phyloP scores from a whole-genome alignment of 1,140 invertebrate species.

The Pomacea maculata region DNA sequence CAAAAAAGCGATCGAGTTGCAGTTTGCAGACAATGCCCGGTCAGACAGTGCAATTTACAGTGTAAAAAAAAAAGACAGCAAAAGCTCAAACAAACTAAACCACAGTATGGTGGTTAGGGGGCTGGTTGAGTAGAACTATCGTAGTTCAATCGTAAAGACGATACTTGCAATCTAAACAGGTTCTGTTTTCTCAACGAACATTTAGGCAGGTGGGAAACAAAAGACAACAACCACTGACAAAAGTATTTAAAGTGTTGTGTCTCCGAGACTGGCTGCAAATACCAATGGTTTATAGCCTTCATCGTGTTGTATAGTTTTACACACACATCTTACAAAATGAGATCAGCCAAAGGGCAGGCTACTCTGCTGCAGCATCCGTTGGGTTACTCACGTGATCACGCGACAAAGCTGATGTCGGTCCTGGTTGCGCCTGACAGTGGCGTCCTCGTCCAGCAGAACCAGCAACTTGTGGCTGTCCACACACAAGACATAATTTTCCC shows the following conservation, averaged over 20 bases:
- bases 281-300: background rate
- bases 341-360: background rate
- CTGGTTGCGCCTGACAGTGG: conserved; percentile 44
- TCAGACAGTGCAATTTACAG: too few relatives aligned
- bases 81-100: too few relatives aligned
- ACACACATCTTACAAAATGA: background rate
- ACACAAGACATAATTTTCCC: conserved; percentile 5
- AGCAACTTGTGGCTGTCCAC: conserved; percentile 46
- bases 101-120: too few relatives aligned
- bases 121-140: too few relatives aligned
- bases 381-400: conserved; percentile 50
- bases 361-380: background rate
- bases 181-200: too few relatives aligned
- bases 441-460: conserved; percentile 49
- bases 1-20: too few relatives aligned
- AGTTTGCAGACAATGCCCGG: too few relatives aligned
- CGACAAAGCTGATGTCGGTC: conserved; percentile 39
- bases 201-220: too few relatives aligned
- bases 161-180: too few relatives aligned
- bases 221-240: background rate
- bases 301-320: background rate
- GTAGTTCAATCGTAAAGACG: too few relatives aligned
- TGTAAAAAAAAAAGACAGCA: too few relatives aligned
- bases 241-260: background rate
- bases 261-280: background rate